A percentile compares a stretch with the other conserved stretches of the same genome.
phyloP scores from a whole-genome alignment of 2,888 invertebrate species.

The Mesopsocus fuscifrons region DNA sequence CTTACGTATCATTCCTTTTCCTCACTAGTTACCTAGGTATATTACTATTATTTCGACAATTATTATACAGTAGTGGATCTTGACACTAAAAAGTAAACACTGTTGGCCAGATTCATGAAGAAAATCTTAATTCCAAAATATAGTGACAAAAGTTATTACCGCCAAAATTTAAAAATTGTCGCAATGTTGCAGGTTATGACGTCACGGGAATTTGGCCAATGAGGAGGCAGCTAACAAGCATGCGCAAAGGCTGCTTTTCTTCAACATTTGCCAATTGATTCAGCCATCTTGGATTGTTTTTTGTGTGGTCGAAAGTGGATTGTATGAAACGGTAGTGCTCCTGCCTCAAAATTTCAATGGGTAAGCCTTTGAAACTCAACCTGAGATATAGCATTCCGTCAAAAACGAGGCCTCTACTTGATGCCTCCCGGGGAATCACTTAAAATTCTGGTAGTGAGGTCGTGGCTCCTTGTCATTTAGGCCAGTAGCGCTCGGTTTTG shows the following conservation, averaged over 20 bases:
- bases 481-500: neutral
- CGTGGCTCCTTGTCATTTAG: conserved; percentile 6
- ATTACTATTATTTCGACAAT: too few relatives aligned
- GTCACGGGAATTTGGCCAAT: neutral
- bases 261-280: conserved; percentile 6
- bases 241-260: neutral
- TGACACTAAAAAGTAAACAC: too few relatives aligned
- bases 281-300: conserved; percentile 10
- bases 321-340: neutral
- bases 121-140: too few relatives aligned
- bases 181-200: neutral
- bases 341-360: neutral
- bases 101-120: too few relatives aligned
- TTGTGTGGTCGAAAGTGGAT: conserved; percentile 5
- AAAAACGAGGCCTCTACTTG: too few relatives aligned
- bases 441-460: too few relatives aligned
- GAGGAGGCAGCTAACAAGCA: neutral
- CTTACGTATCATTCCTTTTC: too few relatives aligned
- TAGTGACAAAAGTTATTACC: too few relatives aligned
- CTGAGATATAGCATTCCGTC: too few relatives aligned
- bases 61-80: too few relatives aligned
- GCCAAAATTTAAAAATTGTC: neutral
- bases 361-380: neutral
- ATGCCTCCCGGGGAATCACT: too few relatives aligned
- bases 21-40: too few relatives aligned